Percentiles rank a stretch among this genome's conserved stretches.
Conservation (phyloP, 2,113 vertebrate genomes). For the Oceanodroma tethys region DNA sequence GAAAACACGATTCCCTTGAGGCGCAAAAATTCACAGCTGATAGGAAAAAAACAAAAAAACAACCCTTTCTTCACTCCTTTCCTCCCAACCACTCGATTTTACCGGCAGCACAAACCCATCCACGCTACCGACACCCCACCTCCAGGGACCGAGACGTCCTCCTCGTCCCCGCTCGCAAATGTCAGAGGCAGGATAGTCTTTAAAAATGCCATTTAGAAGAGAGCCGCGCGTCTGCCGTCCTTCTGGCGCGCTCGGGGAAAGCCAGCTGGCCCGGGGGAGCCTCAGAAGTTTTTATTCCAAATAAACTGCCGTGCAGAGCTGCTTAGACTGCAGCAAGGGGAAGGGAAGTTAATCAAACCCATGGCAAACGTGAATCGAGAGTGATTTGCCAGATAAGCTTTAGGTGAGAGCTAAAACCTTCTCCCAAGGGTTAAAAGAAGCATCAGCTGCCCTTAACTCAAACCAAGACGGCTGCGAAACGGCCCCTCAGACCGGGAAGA, state of each 20-base stretch:
- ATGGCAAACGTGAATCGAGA: background rate
- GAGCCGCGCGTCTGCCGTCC: background rate
- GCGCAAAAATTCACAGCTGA: background rate
- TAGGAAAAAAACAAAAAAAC: background rate
- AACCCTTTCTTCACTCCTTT: background rate
- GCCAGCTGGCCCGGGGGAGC: background rate
- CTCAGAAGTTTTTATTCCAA: background rate
- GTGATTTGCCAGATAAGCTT: background rate
- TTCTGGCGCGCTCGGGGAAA: background rate
- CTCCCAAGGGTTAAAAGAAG: too few species aligned
- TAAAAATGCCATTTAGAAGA: background rate
- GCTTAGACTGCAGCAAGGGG: background rate
- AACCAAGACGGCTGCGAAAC: background rate
- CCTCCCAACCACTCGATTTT: background rate
- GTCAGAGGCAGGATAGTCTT: background rate
- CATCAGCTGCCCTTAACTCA: background rate
- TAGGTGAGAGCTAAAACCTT: background rate
- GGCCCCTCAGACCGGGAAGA: background rate
- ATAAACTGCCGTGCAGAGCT: background rate
- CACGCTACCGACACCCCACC: background rate
- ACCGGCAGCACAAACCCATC: background rate
- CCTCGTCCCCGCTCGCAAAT: background rate
- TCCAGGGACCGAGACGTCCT: background rate
- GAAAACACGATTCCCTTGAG: background rate
- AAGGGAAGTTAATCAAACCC: background rate